A percentile compares a stretch with the other conserved stretches of the same genome.
phyloP scores from a whole-genome alignment of 2,888 invertebrate species.

The Nycteola revayana region DNA sequence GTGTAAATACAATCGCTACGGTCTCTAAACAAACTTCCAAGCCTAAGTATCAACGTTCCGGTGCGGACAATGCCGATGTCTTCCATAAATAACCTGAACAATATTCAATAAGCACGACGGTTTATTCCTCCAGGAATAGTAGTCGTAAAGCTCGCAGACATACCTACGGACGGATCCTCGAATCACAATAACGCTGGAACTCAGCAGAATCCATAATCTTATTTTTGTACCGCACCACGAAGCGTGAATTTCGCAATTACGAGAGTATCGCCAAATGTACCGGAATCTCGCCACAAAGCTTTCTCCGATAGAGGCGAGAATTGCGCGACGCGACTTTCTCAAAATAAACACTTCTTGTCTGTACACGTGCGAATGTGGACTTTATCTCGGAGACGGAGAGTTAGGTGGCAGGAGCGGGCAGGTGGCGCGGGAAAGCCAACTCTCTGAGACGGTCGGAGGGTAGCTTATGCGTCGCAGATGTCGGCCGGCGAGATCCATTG shows the following conservation, averaged over 20 bases:
- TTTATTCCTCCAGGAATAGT: conserved; percentile 81
- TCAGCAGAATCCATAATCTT: conserved; percentile 82
- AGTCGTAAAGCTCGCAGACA: conserved; percentile 77
- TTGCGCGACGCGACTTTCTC: conserved; percentile 52
- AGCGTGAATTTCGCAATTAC: conserved; percentile 82
- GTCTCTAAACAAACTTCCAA: conserved; percentile 48
- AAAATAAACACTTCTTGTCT: conserved; percentile 80
- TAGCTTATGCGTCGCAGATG: conserved; percentile 67
- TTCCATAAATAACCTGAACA: conserved; percentile 76
- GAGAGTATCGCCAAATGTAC: conserved; percentile 43
- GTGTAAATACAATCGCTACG: conserved; percentile 21
- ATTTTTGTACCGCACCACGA: conserved; percentile 81
- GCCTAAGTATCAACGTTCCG: conserved; percentile 43
- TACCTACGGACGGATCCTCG: conserved; percentile 81
- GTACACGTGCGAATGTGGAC: conserved; percentile 77
- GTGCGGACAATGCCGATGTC: conserved; percentile 71
- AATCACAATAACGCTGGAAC: conserved; percentile 80
- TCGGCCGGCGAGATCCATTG: conserved; percentile 68
- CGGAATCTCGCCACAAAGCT: conserved; percentile 55
- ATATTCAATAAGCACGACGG: conserved; percentile 75
- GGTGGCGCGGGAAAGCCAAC: conserved; percentile 69
- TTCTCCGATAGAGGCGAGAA: conserved; percentile 48
- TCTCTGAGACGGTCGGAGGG: conserved; percentile 65
- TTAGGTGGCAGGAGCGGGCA: conserved; percentile 49
- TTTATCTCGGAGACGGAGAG: conserved; percentile 76